Percentiles rank a stretch among this genome's conserved stretches.
phyloP scores from a whole-genome alignment of 2,797 vertebrate species.

The Enoplosus armatus region DNA sequence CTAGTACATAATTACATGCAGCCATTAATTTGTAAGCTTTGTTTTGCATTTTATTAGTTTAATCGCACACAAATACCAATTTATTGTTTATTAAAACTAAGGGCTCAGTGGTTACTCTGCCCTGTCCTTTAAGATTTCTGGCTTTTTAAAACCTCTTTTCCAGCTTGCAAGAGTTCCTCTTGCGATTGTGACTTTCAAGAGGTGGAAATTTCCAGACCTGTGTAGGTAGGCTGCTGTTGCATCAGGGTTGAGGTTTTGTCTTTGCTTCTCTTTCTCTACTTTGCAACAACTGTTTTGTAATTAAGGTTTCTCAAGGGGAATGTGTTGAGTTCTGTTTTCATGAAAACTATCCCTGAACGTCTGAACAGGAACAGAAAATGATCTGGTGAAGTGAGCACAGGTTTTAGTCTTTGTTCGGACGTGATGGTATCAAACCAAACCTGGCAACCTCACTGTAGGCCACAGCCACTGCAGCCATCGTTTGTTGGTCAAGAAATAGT shows the following conservation, averaged over 20 bases:
- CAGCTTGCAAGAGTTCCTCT: background rate
- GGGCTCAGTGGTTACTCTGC: background rate
- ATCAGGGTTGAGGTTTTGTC: background rate
- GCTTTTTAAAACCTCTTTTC: background rate
- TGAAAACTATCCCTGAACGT: background rate
- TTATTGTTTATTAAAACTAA: background rate
- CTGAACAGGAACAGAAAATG: slow-evolving; percentile 41
- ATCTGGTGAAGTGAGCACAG: background rate
- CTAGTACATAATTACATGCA: background rate
- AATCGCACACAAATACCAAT: background rate
- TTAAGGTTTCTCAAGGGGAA: slow-evolving; percentile 22
- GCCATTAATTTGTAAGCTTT: background rate
- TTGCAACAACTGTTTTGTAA: slow-evolving; percentile 50
- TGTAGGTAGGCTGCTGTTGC: slow-evolving; percentile 16
- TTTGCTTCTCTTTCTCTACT: slow-evolving; percentile 29
- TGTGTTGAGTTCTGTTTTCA: slow-evolving; percentile 52
- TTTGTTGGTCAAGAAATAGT: too few relatives aligned
- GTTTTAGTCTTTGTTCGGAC: too few relatives aligned
- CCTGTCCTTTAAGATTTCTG: background rate
- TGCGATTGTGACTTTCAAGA: background rate
- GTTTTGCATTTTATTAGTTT: background rate
- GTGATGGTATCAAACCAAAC: too few relatives aligned
- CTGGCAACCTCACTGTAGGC: too few relatives aligned
- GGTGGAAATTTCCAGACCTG: background rate
- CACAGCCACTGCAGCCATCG: too few relatives aligned